A percentile compares a stretch with the other conserved stretches of the same genome.
These are phyloP conservation scores for Lagothrix lagotricha DNA, from an alignment of 2,797 vertebrate genomes.

Conservation along the genomic window DNA sequence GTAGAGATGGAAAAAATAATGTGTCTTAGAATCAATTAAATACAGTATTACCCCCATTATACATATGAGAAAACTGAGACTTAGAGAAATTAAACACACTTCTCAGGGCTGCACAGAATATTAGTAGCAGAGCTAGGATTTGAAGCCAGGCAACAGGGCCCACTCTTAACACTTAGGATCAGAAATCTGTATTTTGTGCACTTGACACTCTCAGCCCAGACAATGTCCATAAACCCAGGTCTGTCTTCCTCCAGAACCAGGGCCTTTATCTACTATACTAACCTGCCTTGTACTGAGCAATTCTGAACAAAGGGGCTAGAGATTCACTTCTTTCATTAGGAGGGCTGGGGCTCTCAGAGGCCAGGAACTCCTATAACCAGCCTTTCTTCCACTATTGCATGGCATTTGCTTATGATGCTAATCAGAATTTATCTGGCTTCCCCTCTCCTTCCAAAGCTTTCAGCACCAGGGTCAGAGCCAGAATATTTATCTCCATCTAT, in stretches of 20 bases:
- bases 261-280: background rate
- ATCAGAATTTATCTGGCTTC: background rate
- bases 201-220: background rate
- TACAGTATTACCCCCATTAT: background rate
- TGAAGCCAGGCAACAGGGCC: background rate
- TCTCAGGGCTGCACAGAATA: background rate
- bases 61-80: background rate
- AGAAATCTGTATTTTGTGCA: conserved; percentile 38
- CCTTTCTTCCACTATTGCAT: background rate
- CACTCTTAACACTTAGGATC: background rate
- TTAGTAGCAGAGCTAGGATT: conserved; percentile 17
- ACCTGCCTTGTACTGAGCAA: background rate
- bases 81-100: conserved; percentile 28
- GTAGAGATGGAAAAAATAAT: background rate
- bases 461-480: conserved; percentile 43
- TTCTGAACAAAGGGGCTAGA: background rate
- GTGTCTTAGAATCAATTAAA: background rate
- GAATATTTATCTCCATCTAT: background rate
- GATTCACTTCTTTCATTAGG: background rate
- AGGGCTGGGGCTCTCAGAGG: background rate
- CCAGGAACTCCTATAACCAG: background rate
- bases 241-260: background rate
- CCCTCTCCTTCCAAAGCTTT: conserved; percentile 5
- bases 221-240: background rate
- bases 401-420: background rate